Evolutionary conservation across 2,888 invertebrate species (phyloP), one percentile per base, ranked within the genome.

Genomic region (Pammene aurita): DNA sequence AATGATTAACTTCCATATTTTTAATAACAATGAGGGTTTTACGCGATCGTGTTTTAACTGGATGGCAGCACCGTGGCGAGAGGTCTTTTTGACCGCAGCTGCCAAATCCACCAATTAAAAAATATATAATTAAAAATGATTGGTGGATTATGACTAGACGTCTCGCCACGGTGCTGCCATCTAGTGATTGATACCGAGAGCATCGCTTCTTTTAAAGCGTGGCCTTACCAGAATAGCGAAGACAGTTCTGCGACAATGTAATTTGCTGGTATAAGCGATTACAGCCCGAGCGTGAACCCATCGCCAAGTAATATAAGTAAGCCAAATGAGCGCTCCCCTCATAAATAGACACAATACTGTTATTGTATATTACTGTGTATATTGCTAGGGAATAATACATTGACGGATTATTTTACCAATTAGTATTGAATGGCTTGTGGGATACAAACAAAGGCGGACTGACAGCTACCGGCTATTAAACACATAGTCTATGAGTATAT

Each of bases 261-360:
- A 65, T 65, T 65, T 65, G 65, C 64, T n/a, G 69, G 69, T 69
- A 69, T 69, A 65, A 69, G 50, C 60, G 69, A 69, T 69, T 65
- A 69, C 65, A 26, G 46, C 46, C 58, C 46, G 65, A 69, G 65
- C 69, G 60, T 64, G 65, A 69, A 41, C 44, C 68, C 69, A 69
- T 69, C 69, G 64, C 60, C 60, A 60, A 69, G 54, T 65, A 65
- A 69, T 69, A 69, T 69, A 69, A 64, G 69, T 69, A 69, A 69
- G 69, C 69, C 60, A 69, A 69, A 69, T 69, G 65, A 69, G 65
- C 65, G 44, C 58, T 68, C 52, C 54, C 68, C 60, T 69, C 65
- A 26, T 60, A 65, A 69, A 69, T 65, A 60, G 54, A 58, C 57
- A 48, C 64, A 69, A 65, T 69, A 55, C 54, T 48, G 60, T 69